Conservation (phyloP, 2,888 invertebrate species). For the Thumatha senex region DNA sequence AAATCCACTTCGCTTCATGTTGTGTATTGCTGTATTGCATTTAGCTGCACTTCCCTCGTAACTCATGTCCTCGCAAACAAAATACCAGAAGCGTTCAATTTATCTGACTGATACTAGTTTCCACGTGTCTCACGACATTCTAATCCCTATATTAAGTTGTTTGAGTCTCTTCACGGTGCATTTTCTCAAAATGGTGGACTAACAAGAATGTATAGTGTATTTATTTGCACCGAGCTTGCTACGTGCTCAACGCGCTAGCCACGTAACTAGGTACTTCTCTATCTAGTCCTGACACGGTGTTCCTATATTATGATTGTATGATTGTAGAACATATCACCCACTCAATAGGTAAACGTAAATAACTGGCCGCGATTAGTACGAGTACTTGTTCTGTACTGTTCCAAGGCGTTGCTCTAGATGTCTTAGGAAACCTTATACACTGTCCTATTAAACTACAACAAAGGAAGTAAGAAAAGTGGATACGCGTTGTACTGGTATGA, state of each 20-base stretch:
- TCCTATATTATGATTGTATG: slow-evolving; percentile 33
- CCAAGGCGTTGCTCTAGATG: neutral
- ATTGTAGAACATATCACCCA: slow-evolving; percentile 36
- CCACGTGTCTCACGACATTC: slow-evolving; percentile 30
- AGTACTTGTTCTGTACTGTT: slow-evolving; percentile 29
- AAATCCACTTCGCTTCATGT: slow-evolving; percentile 50
- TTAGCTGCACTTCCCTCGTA: slow-evolving; percentile 46
- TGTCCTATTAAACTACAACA: no score
- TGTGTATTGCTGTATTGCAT: slow-evolving; percentile 51
- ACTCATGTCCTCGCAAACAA: slow-evolving; percentile 44
- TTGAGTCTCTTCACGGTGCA: slow-evolving; percentile 37
- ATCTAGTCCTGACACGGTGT: slow-evolving; percentile 50
- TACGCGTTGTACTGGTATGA: no score
- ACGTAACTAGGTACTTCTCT: slow-evolving; percentile 58
- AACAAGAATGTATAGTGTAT: slow-evolving; percentile 64
- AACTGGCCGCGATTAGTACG: slow-evolving; percentile 13
- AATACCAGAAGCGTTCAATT: slow-evolving; percentile 20
- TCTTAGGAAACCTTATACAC: no score
- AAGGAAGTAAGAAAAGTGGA: no score
- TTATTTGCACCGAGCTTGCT: slow-evolving; percentile 55
- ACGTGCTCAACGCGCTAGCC: slow-evolving; percentile 50
- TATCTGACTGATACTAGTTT: slow-evolving; percentile 28
- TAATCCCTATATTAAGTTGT: slow-evolving; percentile 30
- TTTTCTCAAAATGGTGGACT: slow-evolving; percentile 40
- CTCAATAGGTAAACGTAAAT: slow-evolving; percentile 43